These are phyloP conservation scores for Eulemur rubriventer DNA, from an alignment of 2,797 vertebrate genomes.

Conservation along the genomic window DNA sequence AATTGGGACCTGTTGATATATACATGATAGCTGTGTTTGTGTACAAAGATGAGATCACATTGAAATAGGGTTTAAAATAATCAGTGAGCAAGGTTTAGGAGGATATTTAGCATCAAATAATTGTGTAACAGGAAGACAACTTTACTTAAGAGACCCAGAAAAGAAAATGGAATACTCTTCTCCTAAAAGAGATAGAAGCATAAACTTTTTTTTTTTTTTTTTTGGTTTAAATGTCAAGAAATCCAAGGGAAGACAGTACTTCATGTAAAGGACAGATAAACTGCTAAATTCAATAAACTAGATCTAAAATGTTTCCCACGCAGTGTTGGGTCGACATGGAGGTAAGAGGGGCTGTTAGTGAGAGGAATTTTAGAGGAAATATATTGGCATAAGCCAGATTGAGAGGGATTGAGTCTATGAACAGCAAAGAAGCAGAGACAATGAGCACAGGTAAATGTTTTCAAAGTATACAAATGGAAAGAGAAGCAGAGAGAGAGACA, in stretches of 20 bases:
- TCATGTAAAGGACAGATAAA: background rate
- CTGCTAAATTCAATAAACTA: background rate
- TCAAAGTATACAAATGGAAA: background rate
- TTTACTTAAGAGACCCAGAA: background rate
- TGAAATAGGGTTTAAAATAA: background rate
- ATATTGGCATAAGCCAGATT: background rate
- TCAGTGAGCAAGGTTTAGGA: background rate
- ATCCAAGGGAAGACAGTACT: background rate
- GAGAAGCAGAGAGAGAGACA: background rate
- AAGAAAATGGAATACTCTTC: background rate
- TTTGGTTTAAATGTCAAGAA: background rate
- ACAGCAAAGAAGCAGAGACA: background rate
- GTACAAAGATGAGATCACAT: background rate
- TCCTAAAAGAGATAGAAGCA: background rate
- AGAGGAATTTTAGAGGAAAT: background rate
- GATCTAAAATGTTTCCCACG: background rate
- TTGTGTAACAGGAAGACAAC: background rate
- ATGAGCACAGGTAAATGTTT: background rate
- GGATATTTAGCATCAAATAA: background rate
- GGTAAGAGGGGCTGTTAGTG: background rate
- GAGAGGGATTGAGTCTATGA: background rate
- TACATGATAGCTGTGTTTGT: background rate
- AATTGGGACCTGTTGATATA: background rate
- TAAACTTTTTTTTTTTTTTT: background rate
- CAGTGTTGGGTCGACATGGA: background rate